Evolutionary conservation across 2,797 vertebrate species (phyloP).

Genomic region (Champsocephalus esox): DNA sequence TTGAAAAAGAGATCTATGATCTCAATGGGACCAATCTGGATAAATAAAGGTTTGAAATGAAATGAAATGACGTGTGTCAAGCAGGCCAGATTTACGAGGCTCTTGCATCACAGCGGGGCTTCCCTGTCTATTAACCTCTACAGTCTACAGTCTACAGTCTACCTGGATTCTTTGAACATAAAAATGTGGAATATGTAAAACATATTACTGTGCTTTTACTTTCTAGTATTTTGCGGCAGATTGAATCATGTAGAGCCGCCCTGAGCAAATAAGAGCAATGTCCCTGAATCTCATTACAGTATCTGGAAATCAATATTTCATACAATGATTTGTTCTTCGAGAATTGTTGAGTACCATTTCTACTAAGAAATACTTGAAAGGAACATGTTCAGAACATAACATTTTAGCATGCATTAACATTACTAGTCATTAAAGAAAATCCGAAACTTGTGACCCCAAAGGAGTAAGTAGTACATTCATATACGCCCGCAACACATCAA

Average conservation of each 20-base stretch:
- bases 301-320: neutral
- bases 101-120: slow-evolving; percentile 29
- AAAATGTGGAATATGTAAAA: slow-evolving; percentile 8
- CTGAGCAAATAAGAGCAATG: neutral
- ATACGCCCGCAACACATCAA: too few relatives aligned
- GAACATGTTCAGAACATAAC: neutral
- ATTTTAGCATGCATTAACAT: neutral
- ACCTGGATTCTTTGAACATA: slow-evolving; percentile 5
- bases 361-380: neutral
- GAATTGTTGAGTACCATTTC: neutral
- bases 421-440: neutral
- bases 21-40: too few relatives aligned
- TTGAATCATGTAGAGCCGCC: neutral
- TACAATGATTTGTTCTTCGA: neutral
- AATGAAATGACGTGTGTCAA: slow-evolving; percentile 13
- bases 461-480: too few relatives aligned
- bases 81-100: slow-evolving; percentile 41
- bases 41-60: too few relatives aligned
- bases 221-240: neutral
- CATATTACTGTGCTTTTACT: slow-evolving; percentile 4
- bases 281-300: neutral
- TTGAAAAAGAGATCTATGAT: too few relatives aligned
- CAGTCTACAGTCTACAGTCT: slow-evolving; percentile 5
- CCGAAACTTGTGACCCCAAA: too few relatives aligned
- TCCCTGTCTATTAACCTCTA: slow-evolving; percentile 26